phyloP scores from a whole-genome alignment of 2,888 invertebrate genomes.

The Octodonta nipae region DNA sequence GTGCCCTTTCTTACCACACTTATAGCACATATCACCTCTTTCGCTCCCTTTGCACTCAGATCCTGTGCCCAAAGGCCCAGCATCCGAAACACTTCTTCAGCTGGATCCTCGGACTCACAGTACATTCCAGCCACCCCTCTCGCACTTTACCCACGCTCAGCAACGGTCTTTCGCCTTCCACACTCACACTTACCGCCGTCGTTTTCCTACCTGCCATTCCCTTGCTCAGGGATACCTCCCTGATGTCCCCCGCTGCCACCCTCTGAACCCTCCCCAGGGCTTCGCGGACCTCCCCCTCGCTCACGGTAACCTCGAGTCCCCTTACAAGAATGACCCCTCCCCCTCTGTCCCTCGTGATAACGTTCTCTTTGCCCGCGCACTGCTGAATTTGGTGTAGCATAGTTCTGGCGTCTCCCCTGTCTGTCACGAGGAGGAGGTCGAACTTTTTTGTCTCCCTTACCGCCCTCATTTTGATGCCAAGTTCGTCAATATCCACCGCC shows the following conservation, averaged over 20 bases:
- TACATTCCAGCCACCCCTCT: conserved; percentile 5
- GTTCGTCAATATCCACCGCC: no score
- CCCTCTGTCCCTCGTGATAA: no score
- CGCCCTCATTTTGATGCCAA: no score
- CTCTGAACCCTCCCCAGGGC: conserved; percentile 1
- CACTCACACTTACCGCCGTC: conserved; percentile 2
- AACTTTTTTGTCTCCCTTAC: no score
- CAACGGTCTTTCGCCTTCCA: background rate
- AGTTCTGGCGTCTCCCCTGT: no score
- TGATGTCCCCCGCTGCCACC: background rate
- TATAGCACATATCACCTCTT: conserved; percentile 1
- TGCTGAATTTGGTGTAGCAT: no score
- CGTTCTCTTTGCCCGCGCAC: no score
- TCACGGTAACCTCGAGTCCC: conserved; percentile 3
- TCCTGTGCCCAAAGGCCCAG: conserved; percentile 4
- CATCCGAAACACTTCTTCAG: no score
- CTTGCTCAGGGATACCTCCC: background rate
- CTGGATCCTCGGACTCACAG: no score
- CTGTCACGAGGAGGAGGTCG: no score
- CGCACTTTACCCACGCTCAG: conserved; percentile 1
- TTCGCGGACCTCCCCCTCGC: conserved; percentile 1
- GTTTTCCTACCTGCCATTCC: conserved; percentile 2
- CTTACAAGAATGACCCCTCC: no score
- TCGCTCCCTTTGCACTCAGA: no score
- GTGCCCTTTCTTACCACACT: conserved; percentile 6